Conservation (phyloP, 1,140 invertebrate genomes). For the Aphidius ervi region DNA sequence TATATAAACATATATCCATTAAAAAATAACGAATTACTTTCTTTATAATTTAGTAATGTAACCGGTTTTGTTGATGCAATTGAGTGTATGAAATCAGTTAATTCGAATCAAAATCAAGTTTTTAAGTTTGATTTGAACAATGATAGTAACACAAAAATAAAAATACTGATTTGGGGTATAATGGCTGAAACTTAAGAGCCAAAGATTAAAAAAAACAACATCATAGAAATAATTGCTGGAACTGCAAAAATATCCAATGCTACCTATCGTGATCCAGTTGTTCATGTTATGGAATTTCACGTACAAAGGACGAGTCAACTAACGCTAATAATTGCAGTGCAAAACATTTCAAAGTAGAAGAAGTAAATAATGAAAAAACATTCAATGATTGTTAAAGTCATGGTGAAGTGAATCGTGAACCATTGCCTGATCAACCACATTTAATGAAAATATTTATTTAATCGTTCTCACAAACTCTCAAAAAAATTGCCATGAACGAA, state of each 20-base stretch:
- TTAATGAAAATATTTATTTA: neutral
- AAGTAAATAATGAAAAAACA: neutral
- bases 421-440: neutral
- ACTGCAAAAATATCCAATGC: no score
- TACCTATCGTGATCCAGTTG: no score
- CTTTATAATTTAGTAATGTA: neutral
- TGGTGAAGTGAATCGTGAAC: neutral
- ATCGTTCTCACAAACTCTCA: neutral
- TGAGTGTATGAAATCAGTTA: neutral
- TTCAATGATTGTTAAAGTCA: neutral
- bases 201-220: neutral
- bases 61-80: neutral
- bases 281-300: no score
- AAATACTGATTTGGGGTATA: neutral
- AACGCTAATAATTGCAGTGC: neutral
- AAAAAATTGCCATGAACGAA: neutral
- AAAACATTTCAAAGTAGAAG: conserved; percentile 4
- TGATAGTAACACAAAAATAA: neutral
- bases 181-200: neutral
- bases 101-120: neutral
- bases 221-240: no score
- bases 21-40: neutral
- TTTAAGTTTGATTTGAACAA: neutral
- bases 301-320: no score
- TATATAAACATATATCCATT: no score